Percentiles rank a stretch among this genome's conserved stretches.
Evolutionary conservation across 2,888 invertebrate genomes (phyloP).

Genomic region (Coecobrya sp.): DNA sequence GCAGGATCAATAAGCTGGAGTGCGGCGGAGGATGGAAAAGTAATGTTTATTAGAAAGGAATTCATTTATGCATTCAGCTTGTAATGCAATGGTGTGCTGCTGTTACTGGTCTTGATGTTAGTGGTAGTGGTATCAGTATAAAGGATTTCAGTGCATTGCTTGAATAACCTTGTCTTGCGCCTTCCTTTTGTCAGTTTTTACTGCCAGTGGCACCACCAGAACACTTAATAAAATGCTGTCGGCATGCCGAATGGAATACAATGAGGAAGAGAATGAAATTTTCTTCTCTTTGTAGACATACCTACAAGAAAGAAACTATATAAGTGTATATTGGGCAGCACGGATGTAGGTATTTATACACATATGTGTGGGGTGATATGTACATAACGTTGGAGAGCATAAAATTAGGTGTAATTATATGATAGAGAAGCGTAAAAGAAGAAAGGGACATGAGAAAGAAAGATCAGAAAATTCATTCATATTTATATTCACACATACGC

Average conservation of each 20-base stretch:
- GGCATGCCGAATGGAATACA: slow-evolving; percentile 71
- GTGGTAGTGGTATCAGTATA: slow-evolving; percentile 21
- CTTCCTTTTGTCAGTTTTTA: slow-evolving; percentile 76
- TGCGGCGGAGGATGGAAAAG: slow-evolving; percentile 7
- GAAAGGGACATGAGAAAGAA: not conserved
- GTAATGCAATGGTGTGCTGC: slow-evolving; percentile 24
- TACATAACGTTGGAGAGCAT: slow-evolving; percentile 38
- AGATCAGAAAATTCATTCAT: slow-evolving; percentile 71
- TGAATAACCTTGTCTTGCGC: slow-evolving; percentile 71
- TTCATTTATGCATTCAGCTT: slow-evolving; percentile 57
- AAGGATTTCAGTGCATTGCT: slow-evolving; percentile 67
- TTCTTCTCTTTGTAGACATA: slow-evolving; percentile 27
- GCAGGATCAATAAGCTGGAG: slow-evolving; percentile 49
- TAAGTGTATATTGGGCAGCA: not conserved
- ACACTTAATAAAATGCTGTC: slow-evolving; percentile 74
- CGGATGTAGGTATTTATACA: slow-evolving; percentile 11
- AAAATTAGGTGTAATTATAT: slow-evolving; percentile 58
- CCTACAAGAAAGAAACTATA: not conserved
- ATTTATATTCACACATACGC: slow-evolving; percentile 79
- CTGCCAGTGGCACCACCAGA: slow-evolving; percentile 74
- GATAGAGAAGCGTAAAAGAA: not conserved
- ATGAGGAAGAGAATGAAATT: slow-evolving; percentile 67
- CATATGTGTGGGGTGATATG: not conserved
- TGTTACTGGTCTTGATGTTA: slow-evolving; percentile 46
- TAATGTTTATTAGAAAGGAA: slow-evolving; percentile 70